phyloP scores from a whole-genome alignment of 2,797 vertebrate genomes.

The Sebastes matsubarae region DNA sequence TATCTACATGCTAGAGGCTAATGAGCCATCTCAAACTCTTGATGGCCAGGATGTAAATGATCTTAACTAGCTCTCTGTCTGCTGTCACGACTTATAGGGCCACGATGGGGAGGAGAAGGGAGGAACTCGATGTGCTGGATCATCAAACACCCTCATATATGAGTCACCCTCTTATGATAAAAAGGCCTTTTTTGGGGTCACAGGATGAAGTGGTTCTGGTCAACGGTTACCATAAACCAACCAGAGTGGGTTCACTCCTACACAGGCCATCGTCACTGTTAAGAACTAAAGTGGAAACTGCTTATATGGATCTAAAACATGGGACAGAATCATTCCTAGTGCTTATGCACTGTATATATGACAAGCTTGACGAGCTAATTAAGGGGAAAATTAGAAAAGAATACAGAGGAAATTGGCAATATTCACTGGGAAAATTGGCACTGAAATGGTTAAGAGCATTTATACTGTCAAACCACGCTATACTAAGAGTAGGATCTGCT shows the following conservation, averaged over 20 bases:
- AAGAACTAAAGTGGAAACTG: too few relatives aligned
- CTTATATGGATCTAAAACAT: too few relatives aligned
- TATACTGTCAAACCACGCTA: background rate
- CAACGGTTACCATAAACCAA: background rate
- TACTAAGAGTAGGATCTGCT: background rate
- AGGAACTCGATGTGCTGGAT: background rate
- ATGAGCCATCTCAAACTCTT: slow-evolving; percentile 64
- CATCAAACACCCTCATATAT: background rate
- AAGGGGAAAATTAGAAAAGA: too few relatives aligned
- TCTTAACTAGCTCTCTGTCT: slow-evolving; percentile 60
- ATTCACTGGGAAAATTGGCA: fast-evolving
- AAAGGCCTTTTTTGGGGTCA: background rate
- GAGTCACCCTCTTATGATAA: background rate
- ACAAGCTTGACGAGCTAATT: too few relatives aligned
- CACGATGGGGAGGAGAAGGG: background rate
- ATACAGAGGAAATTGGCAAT: background rate
- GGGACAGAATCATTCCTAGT: too few relatives aligned
- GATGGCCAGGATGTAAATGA: slow-evolving; percentile 61
- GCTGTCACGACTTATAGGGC: slow-evolving; percentile 24
- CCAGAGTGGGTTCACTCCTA: background rate
- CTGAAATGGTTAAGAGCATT: background rate
- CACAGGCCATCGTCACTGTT: too few relatives aligned
- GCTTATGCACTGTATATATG: too few relatives aligned
- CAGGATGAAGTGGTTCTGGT: background rate
- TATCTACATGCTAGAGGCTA: slow-evolving; percentile 66